A percentile compares a stretch with the other conserved stretches of the same genome.
These are phyloP conservation scores for Oncorhynchus tshawytscha DNA, from an alignment of 2,113 vertebrate species.

Conservation along the genomic window DNA sequence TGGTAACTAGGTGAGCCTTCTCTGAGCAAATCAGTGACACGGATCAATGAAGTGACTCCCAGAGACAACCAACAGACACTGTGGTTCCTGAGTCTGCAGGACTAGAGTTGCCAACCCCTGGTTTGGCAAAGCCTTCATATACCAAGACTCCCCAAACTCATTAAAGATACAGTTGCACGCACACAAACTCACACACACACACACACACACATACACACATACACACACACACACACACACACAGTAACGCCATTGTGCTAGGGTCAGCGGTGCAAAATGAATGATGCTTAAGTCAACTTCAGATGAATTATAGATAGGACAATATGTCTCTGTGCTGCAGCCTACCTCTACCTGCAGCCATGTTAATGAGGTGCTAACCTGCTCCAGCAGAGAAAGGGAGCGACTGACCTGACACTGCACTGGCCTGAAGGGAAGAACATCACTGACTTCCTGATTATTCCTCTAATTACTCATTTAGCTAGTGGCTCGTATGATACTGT, in stretches of 20 bases:
- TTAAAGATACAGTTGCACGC: conserved; percentile 45
- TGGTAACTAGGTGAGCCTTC: no score
- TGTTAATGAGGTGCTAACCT: conserved; percentile 44
- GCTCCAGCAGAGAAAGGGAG: conserved; percentile 42
- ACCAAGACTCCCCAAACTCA: conserved; percentile 16
- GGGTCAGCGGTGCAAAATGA: conserved; percentile 50
- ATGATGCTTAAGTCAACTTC: conserved; percentile 64
- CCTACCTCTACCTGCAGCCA: conserved; percentile 40
- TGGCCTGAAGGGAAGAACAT: conserved; percentile 46
- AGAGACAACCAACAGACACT: not conserved
- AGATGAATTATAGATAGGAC: conserved; percentile 60
- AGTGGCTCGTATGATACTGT: conserved; percentile 16
- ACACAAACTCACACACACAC: no score
- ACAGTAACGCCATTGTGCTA: conserved; percentile 22
- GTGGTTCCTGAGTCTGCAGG: conserved; percentile 6
- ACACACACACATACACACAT: no score
- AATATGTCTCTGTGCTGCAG: conserved; percentile 43
- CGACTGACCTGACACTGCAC: conserved; percentile 29
- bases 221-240: conserved; percentile 14
- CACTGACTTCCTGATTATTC: conserved; percentile 33
- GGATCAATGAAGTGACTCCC: not conserved
- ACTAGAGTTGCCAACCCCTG: conserved; percentile 13
- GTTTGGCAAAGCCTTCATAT: conserved; percentile 8
- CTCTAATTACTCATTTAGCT: conserved; percentile 40
- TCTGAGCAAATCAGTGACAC: no score